Percentiles rank a stretch among this genome's conserved stretches.
These are phyloP conservation scores for Phaethornis superciliosus DNA, from an alignment of 2,113 vertebrate genomes.

Conservation along the genomic window DNA sequence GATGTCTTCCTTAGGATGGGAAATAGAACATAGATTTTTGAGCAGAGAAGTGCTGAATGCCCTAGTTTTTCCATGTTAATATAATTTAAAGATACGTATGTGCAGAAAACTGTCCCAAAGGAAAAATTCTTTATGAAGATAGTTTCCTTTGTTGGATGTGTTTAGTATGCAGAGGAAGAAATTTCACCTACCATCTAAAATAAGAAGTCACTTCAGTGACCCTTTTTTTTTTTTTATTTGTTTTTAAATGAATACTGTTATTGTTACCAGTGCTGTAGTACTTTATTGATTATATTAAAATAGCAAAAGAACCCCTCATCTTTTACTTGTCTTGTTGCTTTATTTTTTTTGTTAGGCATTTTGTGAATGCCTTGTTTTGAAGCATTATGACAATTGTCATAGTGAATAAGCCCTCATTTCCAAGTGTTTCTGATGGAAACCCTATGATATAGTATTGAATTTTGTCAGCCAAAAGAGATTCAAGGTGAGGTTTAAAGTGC, in stretches of 20 bases:
- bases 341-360: neutral
- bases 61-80: neutral
- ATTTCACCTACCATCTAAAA: neutral
- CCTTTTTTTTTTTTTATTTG: neutral
- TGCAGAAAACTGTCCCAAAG: neutral
- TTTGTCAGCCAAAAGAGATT: neutral
- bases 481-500: neutral
- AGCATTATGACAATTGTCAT: neutral
- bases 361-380: neutral
- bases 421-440: neutral
- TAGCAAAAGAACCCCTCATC: rapidly evolving
- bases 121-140: neutral
- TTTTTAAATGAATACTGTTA: no score
- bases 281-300: neutral
- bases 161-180: neutral
- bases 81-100: neutral
- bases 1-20: neutral
- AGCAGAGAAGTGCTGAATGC: neutral
- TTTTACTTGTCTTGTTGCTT: neutral
- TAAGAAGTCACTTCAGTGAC: neutral
- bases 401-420: neutral
- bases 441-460: neutral
- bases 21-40: neutral
- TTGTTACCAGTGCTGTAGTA: neutral
- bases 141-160: neutral